A percentile compares a stretch with the other conserved stretches of the same genome.
phyloP scores from a whole-genome alignment of 1,140 invertebrate species.

The Acromyrmex charruanus region DNA sequence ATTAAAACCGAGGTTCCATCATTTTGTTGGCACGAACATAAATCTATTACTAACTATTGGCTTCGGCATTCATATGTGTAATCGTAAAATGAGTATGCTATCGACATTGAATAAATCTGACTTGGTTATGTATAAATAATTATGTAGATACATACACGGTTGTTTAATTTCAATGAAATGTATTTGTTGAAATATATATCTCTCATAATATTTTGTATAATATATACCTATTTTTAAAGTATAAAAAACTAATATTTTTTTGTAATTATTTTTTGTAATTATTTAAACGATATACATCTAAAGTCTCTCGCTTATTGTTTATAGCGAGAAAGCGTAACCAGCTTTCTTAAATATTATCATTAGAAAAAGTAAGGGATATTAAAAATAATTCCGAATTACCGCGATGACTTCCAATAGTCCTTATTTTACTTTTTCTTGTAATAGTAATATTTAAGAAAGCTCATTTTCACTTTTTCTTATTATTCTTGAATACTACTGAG shows the following conservation, averaged over 20 bases:
- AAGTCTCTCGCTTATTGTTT: neutral
- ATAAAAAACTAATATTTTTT: neutral
- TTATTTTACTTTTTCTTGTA: no score
- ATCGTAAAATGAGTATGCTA: slow-evolving; percentile 10
- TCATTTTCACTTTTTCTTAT: no score
- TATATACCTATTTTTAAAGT: neutral
- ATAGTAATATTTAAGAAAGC: no score
- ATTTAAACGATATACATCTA: neutral
- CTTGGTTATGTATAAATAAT: slow-evolving; percentile 20
- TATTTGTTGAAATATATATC: neutral
- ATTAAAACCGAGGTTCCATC: slow-evolving; percentile 51
- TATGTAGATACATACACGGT: neutral
- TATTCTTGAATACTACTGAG: no score
- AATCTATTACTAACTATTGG: slow-evolving; percentile 42
- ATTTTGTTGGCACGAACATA: slow-evolving; percentile 52
- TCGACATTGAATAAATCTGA: slow-evolving; percentile 22
- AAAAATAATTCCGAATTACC: no score
- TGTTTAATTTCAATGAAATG: neutral
- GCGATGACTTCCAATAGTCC: no score
- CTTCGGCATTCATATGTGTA: slow-evolving; percentile 2
- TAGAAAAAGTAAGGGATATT: no score
- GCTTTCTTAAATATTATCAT: neutral
- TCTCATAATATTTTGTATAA: neutral
- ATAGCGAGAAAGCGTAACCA: neutral
- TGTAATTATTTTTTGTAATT: slow-evolving; percentile 10